Percentiles rank a stretch among this genome's conserved stretches.
These are phyloP conservation scores for Gastracanthus pulcherrimus DNA, from an alignment of 2,888 invertebrate species.

Conservation along the genomic window DNA sequence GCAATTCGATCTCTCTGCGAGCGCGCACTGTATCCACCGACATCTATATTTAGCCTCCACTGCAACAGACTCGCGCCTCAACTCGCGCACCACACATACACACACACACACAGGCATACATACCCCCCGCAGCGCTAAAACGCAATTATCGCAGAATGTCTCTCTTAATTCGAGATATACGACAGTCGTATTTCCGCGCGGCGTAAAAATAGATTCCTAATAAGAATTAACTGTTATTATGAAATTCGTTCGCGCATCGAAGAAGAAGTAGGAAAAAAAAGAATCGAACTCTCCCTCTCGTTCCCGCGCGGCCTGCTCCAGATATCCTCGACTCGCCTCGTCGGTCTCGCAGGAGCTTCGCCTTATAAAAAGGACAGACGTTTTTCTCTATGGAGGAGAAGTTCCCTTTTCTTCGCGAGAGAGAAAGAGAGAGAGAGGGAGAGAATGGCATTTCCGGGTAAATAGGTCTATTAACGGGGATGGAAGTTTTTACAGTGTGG, in stretches of 20 bases:
- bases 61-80: too few species aligned
- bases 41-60: too few species aligned
- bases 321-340: background rate
- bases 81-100: too few species aligned
- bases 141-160: too few species aligned
- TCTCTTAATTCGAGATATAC: background rate
- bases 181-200: background rate
- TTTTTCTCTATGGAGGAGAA: background rate
- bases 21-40: too few species aligned
- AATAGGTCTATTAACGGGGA: conserved; percentile 5
- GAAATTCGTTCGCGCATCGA: background rate
- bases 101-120: too few species aligned
- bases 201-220: background rate
- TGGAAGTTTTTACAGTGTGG: background rate
- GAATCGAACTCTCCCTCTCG: background rate
- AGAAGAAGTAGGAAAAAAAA: background rate
- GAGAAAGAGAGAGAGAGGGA: background rate
- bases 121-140: too few species aligned
- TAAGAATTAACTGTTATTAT: background rate
- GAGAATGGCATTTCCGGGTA: background rate
- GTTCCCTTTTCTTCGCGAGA: background rate
- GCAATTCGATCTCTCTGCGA: too few species aligned
- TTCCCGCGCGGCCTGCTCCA: conserved; percentile 15
- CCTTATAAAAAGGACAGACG: too few species aligned
- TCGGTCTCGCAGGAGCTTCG: background rate